These are phyloP conservation scores for Platycheirus albimanus DNA, from an alignment of 2,888 invertebrate genomes.

Conservation along the genomic window DNA sequence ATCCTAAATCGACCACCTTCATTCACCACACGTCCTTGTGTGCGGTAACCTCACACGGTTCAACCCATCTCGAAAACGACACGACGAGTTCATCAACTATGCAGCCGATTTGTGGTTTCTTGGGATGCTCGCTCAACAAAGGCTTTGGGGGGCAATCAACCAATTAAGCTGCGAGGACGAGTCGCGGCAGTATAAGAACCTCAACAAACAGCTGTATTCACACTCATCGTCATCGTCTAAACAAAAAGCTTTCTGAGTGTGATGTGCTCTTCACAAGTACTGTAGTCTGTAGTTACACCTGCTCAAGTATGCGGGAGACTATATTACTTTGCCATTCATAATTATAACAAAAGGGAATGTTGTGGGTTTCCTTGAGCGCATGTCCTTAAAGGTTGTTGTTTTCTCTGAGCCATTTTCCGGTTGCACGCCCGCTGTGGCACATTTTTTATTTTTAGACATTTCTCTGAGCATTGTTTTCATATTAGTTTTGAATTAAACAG, in stretches of 20 bases:
- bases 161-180: constrained; percentile 47
- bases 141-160: constrained; percentile 59
- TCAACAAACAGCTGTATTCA: constrained; percentile 59
- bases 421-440: constrained; percentile 15
- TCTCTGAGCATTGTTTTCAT: constrained; percentile 34
- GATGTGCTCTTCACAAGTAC: constrained; percentile 38
- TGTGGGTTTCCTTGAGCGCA: constrained; percentile 60
- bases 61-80: constrained; percentile 44
- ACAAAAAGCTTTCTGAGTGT: constrained; percentile 47
- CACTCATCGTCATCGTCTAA: constrained; percentile 39
- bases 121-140: constrained; percentile 54
- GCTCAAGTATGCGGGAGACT: constrained; percentile 22
- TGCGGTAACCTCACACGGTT: constrained; percentile 9
- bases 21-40: constrained; percentile 26
- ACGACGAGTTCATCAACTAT: constrained; percentile 63
- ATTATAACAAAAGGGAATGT: constrained; percentile 35
- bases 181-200: constrained; percentile 6
- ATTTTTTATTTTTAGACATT: constrained; percentile 45
- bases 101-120: constrained; percentile 69
- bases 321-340: constrained; percentile 39
- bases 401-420: constrained; percentile 17
- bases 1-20: constrained; percentile 29
- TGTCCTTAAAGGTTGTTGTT: constrained; percentile 44
- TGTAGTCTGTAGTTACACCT: no score
- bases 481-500: background rate